Percentiles rank a stretch among this genome's conserved stretches.
Evolutionary conservation across 2,113 vertebrate species (phyloP).

Genomic region (Amia ocellicauda): DNA sequence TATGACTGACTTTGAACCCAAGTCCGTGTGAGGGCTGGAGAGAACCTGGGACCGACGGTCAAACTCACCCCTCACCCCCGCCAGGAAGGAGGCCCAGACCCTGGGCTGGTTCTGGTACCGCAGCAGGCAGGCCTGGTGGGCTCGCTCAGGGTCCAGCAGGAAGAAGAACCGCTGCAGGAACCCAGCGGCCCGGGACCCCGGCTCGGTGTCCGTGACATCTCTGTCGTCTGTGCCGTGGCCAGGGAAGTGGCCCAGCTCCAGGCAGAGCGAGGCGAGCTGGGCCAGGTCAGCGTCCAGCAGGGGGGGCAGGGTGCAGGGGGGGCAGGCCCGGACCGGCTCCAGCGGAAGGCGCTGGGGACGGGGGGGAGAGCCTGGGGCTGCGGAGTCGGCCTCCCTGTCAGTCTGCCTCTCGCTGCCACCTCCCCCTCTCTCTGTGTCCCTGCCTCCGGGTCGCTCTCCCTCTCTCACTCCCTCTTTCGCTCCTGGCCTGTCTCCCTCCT

Average conservation of each 20-base stretch:
- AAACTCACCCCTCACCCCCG: slow-evolving; percentile 81
- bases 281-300: slow-evolving; percentile 64
- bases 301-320: slow-evolving; percentile 59
- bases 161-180: slow-evolving; percentile 85
- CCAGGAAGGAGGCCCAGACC: slow-evolving; percentile 71
- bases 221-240: slow-evolving; percentile 16
- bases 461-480: slow-evolving; percentile 15
- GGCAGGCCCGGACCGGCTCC: slow-evolving; percentile 52
- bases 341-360: no score
- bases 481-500: slow-evolving; percentile 20
- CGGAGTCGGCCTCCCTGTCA: no score
- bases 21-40: no score
- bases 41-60: neutral
- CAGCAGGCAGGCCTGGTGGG: slow-evolving; percentile 76
- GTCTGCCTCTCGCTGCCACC: no score
- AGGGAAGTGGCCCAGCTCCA: slow-evolving; percentile 74
- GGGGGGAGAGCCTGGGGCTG: slow-evolving; percentile 9
- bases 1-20: no score
- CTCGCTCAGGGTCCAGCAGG: slow-evolving; percentile 80
- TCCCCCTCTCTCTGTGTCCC: slow-evolving; percentile 1
- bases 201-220: slow-evolving; percentile 13
- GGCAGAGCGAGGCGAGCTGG: slow-evolving; percentile 75
- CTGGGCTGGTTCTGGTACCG: slow-evolving; percentile 55
- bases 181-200: slow-evolving; percentile 44
- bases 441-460: slow-evolving; percentile 14